A percentile compares a stretch with the other conserved stretches of the same genome.
Conservation (phyloP, 2,797 vertebrate species). For the Tiaroga cobitis region DNA sequence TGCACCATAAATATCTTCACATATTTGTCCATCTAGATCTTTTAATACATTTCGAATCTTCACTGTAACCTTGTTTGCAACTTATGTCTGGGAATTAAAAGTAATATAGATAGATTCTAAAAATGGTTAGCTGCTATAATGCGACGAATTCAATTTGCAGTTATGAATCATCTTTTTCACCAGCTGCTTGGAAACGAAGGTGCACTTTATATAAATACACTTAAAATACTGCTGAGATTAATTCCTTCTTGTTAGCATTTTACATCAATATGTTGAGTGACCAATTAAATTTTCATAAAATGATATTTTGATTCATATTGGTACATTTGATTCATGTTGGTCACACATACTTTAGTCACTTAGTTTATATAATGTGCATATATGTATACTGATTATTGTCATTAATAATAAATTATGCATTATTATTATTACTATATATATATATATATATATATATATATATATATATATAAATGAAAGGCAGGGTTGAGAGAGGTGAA, state of each 20-base stretch:
- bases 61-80: conserved; percentile 23
- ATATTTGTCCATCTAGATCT: conserved; percentile 28
- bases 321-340: neutral
- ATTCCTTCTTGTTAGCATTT: neutral
- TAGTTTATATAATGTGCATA: neutral
- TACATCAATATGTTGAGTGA: neutral
- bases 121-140: conserved; percentile 20
- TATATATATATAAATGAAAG: no score
- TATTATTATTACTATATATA: neutral
- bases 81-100: conserved; percentile 22
- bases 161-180: conserved; percentile 41
- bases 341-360: neutral
- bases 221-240: conserved; percentile 9
- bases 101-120: conserved; percentile 27
- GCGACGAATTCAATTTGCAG: conserved; percentile 36
- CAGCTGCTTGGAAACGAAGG: conserved; percentile 14
- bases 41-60: conserved; percentile 29
- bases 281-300: conserved; percentile 5
- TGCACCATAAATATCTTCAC: conserved; percentile 17
- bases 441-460: no score
- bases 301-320: neutral
- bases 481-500: no score
- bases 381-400: neutral
- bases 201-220: neutral
- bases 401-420: neutral